Conservation (phyloP, 2,113 vertebrate species). For the Motacilla alba region DNA sequence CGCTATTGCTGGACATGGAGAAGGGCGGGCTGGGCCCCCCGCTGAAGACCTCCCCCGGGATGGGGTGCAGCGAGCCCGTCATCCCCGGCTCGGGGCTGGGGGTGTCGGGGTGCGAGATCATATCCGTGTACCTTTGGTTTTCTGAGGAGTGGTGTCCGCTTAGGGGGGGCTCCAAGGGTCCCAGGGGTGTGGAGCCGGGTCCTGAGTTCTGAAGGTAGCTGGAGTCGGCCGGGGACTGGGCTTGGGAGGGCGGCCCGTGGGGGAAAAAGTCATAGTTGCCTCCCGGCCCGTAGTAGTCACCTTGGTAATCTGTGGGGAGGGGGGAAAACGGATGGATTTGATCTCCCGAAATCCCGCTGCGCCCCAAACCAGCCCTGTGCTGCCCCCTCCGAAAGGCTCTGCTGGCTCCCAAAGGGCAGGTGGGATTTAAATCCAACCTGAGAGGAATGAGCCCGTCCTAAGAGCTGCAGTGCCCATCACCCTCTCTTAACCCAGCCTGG, state of each 20-base stretch:
- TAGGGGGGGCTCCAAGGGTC: constrained; percentile 84
- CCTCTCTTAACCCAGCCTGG: background rate
- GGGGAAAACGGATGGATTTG: background rate
- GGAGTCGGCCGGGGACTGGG: constrained; percentile 92
- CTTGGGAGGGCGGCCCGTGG: constrained; percentile 94
- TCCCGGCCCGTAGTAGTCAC: constrained; percentile 92
- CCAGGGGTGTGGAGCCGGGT: constrained; percentile 80
- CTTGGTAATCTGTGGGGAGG: constrained; percentile 87
- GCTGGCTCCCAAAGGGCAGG: rapidly evolving
- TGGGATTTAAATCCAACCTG: background rate
- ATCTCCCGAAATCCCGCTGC: rapidly evolving
- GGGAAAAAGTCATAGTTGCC: constrained; percentile 96
- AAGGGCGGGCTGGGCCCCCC: constrained; percentile 94
- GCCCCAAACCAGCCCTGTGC: background rate
- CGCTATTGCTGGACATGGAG: constrained; percentile 90
- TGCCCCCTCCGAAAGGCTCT: background rate
- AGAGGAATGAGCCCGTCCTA: background rate
- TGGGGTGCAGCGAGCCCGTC: constrained; percentile 87
- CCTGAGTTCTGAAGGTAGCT: constrained; percentile 91
- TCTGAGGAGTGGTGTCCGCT: constrained; percentile 89
- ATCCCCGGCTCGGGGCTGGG: constrained; percentile 93
- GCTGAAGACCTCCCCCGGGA: constrained; percentile 90
- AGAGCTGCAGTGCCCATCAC: background rate
- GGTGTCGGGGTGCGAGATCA: constrained; percentile 95
- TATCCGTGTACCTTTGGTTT: constrained; percentile 98